Evolutionary conservation across 2,888 invertebrate species (phyloP), one percentile per base, ranked within the genome.

Genomic region (Andrena bicolor): DNA sequence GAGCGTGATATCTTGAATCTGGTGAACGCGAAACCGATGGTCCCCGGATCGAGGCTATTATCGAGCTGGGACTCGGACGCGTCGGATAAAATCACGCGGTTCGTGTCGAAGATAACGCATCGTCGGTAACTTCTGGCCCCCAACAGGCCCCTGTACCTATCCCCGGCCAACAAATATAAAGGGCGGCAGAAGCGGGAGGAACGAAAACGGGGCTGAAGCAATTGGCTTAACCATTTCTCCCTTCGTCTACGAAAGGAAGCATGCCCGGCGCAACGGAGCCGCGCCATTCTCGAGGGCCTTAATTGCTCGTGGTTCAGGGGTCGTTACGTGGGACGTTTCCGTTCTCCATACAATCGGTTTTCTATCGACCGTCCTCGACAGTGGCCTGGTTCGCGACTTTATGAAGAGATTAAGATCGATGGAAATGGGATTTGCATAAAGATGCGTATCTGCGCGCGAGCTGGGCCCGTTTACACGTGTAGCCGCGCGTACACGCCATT

Each of bases 31-130:
- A 73, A 48, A 68, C 72, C 75, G 63, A 60, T 74, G 71, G 70
- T 69, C 79, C 65, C 64, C 79, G 78, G 83, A 90, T 90, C 90
- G 85, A 65, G 79, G 76, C 88, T 89, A 92, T 91, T 92, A 93
- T 93, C 91, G 89, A 87, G 70, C 86, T 76, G 82, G 89, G 81
- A 88, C 81, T 86, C 88, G 87, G 85, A 90, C 88, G 87, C 89
- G 85, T 2, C 88, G 92, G 92, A 93, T 93, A 92, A 93, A 91
- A 93, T 93, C 91, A 89, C 88, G 60, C 74, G 64, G 64, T 65
- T 72, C 76, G 75, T 66, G 76, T 79, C 74, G 76, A 88, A 88
- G 90, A 86, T 90, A 89, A 89, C 83, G 87, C 83, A 82, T 86
- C 88, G 88, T 91, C 90, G 87, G 70, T 89, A 90, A 88, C 86